These are phyloP conservation scores for Busseola fusca DNA, from an alignment of 2,888 invertebrate genomes.

Conservation along the genomic window DNA sequence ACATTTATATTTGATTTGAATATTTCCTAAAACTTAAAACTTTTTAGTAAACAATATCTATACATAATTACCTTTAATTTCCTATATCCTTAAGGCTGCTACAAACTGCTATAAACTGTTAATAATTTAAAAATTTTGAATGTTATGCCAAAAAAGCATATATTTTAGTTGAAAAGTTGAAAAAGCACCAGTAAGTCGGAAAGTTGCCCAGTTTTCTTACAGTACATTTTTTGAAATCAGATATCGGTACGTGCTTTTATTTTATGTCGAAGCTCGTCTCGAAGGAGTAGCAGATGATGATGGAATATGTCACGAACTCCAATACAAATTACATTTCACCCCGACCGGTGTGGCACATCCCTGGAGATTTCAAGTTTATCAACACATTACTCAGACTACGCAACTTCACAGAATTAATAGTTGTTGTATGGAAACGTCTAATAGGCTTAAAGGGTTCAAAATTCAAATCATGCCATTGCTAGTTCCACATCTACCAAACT, in stretches of 20 bases:
- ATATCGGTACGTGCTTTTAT: slow-evolving; percentile 38
- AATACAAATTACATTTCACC: slow-evolving; percentile 48
- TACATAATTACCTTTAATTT: too few species aligned
- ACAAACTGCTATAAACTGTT: background rate
- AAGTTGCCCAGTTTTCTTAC: slow-evolving; percentile 1
- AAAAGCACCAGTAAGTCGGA: background rate
- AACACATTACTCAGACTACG: slow-evolving; percentile 48
- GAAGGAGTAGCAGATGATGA: slow-evolving; percentile 39
- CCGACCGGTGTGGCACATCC: slow-evolving; percentile 31
- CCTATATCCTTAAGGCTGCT: background rate
- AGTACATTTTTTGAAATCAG: slow-evolving; percentile 24
- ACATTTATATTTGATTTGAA: background rate
- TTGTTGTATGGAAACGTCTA: slow-evolving; percentile 28
- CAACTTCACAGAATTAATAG: slow-evolving; percentile 48
- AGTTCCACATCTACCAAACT: slow-evolving; percentile 14
- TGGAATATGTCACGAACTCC: slow-evolving; percentile 48
- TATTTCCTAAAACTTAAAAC: too few species aligned
- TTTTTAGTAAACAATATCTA: background rate
- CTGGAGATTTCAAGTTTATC: slow-evolving; percentile 48
- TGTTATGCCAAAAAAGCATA: background rate
- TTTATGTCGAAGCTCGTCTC: slow-evolving; percentile 32
- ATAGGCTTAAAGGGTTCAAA: slow-evolving; percentile 31
- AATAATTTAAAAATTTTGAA: background rate
- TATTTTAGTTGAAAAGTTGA: background rate
- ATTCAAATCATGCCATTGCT: slow-evolving; percentile 35